These are phyloP conservation scores for Conus betulinus DNA, from an alignment of 1,140 invertebrate species.

Conservation along the genomic window DNA sequence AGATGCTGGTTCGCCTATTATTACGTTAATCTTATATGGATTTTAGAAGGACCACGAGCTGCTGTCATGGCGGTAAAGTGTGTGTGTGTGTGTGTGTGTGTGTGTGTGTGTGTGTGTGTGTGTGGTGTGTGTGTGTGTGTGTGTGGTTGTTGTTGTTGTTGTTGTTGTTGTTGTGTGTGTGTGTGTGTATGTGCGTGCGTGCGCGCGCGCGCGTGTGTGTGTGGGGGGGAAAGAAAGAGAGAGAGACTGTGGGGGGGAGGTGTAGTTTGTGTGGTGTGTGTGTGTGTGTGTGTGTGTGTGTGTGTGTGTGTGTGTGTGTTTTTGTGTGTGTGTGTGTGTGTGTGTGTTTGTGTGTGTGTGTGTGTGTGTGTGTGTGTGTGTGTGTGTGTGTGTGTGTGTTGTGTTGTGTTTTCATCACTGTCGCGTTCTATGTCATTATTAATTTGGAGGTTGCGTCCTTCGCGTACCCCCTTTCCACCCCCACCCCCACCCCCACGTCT, in stretches of 20 bases:
- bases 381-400: no score
- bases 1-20: constrained; percentile 93
- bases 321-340: no score
- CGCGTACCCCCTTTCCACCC: no score
- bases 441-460: no score
- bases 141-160: not conserved
- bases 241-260: no score
- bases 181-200: constrained; percentile 3
- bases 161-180: not conserved
- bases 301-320: not conserved
- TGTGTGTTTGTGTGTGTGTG: no score
- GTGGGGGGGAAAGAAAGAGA: no score
- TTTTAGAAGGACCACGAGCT: constrained; percentile 88
- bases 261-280: constrained; percentile 9
- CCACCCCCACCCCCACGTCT: no score
- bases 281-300: not conserved
- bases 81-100: constrained; percentile 2
- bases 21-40: constrained; percentile 88
- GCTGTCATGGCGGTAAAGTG: constrained; percentile 83
- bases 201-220: no score
- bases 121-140: not conserved
- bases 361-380: no score
- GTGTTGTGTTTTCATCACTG: no score
- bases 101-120: not conserved
- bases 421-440: no score